Base-by-base conservation (phyloP, 2,113 vertebrate species). In the Chamaea fasciata region DNA sequence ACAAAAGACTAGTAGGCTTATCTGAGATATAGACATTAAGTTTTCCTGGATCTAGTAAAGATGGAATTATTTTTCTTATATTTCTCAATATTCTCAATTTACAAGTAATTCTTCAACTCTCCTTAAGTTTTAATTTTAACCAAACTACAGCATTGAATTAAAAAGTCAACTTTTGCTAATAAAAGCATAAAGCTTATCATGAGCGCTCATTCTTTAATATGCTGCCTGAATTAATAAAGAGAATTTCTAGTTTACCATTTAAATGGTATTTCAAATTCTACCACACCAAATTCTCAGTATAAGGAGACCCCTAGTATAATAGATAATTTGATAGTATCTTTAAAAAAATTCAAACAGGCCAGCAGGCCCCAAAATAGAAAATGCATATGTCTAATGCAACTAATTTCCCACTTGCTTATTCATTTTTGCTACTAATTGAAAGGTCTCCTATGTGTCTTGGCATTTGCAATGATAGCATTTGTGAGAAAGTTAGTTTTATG, bases 401-500 rank as follows among this genome's bases (percentile, higher is more conserved):
- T 52, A 44, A 74, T 56, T 89, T 90, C 24, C 82, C 44, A 70
- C 71, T 88, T 83, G 15, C 39, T 91, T 90, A 47, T 33, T 90
- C 75, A 52, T 21, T 95, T 92, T 80, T 87, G 62, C 55, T 84
- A 28, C 17, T 88, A 77, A 83, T 37, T 91, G 47, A 90, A 74
- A 46, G 30, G 37, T 56, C 39, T 86, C 46, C 75, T 77, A 59
- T 67, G 28, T 26, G 8, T 59, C 71, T 75, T 78, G 75, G 67
- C 59, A 70, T 92, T 83, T 88, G 88, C 52, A 81, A 63, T 83
- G 75, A 95, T 67, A 92, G 52, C 64, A 96, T 60, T 93, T 95
- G 75, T 90, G 49, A 96, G 60, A 70, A 83, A 85, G 87, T 91
- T 94, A 52, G 81, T 88, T 95, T 93, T 92, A 83, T 96, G 85